These are phyloP conservation scores for Atherinomorus stipes DNA, from an alignment of 2,113 vertebrate species.

Conservation along the genomic window DNA sequence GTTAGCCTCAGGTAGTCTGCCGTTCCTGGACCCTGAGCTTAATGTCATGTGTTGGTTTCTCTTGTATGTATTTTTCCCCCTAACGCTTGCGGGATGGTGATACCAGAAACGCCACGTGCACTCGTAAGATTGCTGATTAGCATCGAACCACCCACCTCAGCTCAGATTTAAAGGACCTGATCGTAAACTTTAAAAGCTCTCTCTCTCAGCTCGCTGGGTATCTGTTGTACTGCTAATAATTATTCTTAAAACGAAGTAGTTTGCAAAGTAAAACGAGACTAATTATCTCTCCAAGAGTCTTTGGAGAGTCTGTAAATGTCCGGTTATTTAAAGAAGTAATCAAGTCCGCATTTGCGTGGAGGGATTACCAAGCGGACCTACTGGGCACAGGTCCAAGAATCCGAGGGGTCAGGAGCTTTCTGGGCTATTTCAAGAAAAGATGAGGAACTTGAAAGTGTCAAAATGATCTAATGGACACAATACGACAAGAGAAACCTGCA, in stretches of 20 bases:
- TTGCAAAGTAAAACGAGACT: neutral
- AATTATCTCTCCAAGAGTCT: neutral
- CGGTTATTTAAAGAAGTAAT: neutral
- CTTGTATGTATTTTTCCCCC: neutral
- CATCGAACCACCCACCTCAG: neutral
- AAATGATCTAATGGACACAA: no score
- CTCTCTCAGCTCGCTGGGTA: neutral
- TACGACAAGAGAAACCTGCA: no score
- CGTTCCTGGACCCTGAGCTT: neutral
- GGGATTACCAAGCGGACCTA: neutral
- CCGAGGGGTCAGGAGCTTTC: no score
- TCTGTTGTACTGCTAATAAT: neutral
- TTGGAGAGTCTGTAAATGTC: neutral
- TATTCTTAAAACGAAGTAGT: neutral
- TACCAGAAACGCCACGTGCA: neutral
- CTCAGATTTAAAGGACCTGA: no score
- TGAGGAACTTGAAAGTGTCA: no score
- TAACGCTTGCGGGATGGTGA: neutral
- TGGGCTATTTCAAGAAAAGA: no score
- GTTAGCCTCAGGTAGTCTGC: slow-evolving; percentile 14
- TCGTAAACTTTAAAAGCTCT: neutral
- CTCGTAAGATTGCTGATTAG: neutral
- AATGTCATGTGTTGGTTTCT: neutral
- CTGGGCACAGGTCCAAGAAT: no score
- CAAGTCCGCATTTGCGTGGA: neutral